Evolutionary conservation across 2,797 vertebrate species (phyloP).

Genomic region (Varecia variegata): DNA sequence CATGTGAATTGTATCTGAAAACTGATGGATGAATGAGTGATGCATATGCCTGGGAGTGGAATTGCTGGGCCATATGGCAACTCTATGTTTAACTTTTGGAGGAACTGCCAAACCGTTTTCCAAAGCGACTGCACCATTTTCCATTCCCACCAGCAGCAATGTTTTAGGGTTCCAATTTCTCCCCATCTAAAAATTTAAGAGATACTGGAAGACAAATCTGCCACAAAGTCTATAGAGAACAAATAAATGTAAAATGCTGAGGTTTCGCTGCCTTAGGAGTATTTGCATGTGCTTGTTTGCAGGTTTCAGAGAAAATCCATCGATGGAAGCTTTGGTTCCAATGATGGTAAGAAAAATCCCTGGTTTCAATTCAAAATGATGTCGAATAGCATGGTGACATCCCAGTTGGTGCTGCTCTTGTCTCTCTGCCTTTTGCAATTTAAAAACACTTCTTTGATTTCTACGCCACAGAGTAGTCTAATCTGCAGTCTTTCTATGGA

Average conservation of each 20-base stretch:
- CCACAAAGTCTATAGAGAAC: not conserved
- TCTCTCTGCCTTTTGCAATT: slow-evolving; percentile 14
- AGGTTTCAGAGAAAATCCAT: slow-evolving; percentile 82
- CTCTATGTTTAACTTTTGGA: not conserved
- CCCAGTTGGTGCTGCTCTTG: not conserved
- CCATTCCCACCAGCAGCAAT: not conserved
- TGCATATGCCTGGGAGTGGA: not conserved
- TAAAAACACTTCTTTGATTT: not conserved
- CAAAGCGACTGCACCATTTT: not conserved
- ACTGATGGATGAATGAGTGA: not conserved
- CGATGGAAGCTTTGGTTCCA: slow-evolving; percentile 75
- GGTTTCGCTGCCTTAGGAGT: not conserved
- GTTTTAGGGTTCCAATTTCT: not conserved
- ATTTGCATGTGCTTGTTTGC: slow-evolving; percentile 70
- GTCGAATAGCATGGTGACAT: not conserved
- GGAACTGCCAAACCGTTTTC: not conserved
- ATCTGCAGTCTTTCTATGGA: not conserved
- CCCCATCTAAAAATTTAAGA: not conserved
- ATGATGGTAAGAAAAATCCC: slow-evolving; percentile 80
- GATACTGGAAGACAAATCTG: not conserved
- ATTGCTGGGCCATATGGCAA: not conserved
- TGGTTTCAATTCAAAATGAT: slow-evolving; percentile 20
- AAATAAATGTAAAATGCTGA: not conserved
- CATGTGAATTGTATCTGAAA: not conserved
- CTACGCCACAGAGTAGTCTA: not conserved